These are phyloP conservation scores for Smithornis capensis DNA, from an alignment of 2,113 vertebrate genomes.

Conservation along the genomic window DNA sequence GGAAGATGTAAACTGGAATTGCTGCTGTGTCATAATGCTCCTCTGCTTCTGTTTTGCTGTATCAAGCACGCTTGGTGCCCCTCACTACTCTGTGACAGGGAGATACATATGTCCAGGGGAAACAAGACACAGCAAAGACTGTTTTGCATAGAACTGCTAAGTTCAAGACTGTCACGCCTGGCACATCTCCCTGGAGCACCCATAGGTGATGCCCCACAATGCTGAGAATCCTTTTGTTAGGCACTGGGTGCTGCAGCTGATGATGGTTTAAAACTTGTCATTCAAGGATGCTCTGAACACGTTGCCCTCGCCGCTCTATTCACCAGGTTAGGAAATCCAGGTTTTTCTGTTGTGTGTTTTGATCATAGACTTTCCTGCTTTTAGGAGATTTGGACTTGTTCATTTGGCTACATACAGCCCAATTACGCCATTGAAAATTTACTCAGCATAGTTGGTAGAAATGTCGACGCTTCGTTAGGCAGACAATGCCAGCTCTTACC, in stretches of 20 bases:
- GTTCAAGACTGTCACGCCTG: fast-evolving
- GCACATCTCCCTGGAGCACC: not conserved
- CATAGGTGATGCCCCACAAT: not conserved
- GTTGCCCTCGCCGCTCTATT: not conserved
- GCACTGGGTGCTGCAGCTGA: not conserved
- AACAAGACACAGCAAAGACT: not conserved
- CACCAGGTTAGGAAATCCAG: not conserved
- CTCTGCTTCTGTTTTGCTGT: not conserved
- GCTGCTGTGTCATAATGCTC: not conserved
- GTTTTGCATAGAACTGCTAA: not conserved
- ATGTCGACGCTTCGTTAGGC: fast-evolving
- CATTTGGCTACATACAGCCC: not conserved
- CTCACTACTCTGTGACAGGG: not conserved
- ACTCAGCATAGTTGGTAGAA: not conserved
- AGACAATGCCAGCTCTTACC: not conserved
- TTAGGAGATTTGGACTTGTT: not conserved
- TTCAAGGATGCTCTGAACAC: not conserved
- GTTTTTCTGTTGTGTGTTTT: not conserved
- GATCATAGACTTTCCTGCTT: not conserved
- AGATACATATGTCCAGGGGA: not conserved
- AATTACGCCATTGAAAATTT: not conserved
- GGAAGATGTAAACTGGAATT: not conserved
- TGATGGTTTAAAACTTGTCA: not conserved
- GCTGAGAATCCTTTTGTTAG: not conserved
- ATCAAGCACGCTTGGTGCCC: fast-evolving